Conservation (phyloP, 2,113 vertebrate species). For the Marcusenius ussheri region DNA sequence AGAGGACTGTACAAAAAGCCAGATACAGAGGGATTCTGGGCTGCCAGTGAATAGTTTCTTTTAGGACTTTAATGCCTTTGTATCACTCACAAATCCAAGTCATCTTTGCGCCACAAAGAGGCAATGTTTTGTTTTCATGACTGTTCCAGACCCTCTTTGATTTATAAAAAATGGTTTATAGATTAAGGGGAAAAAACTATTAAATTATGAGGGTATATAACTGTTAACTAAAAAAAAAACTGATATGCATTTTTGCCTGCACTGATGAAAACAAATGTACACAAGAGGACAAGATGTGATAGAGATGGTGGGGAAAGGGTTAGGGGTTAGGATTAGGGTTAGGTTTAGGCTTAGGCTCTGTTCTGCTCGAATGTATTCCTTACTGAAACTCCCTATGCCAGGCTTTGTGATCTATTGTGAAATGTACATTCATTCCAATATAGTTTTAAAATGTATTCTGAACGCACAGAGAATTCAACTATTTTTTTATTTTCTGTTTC, state of each 20-base stretch:
- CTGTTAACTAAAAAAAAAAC: background rate
- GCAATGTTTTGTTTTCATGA: background rate
- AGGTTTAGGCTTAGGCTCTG: too few relatives aligned
- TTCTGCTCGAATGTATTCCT: background rate
- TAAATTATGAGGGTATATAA: background rate
- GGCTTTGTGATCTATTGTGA: background rate
- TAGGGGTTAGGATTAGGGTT: too few relatives aligned
- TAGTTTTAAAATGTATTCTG: background rate
- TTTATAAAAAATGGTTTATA: background rate
- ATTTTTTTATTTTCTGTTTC: background rate
- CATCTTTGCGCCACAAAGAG: background rate
- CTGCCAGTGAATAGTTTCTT: background rate
- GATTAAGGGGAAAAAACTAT: background rate
- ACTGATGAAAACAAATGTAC: background rate
- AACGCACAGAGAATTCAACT: background rate
- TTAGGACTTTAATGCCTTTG: background rate
- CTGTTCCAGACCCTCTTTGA: background rate
- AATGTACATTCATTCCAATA: background rate
- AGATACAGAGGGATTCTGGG: background rate
- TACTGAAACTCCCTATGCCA: background rate
- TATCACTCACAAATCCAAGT: background rate
- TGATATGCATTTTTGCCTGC: background rate
- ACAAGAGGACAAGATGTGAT: background rate
- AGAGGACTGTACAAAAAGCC: background rate
- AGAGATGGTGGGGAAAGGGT: background rate